A percentile compares a stretch with the other conserved stretches of the same genome.
These are phyloP conservation scores for Limnephilus rhombicus DNA, from an alignment of 2,888 invertebrate genomes.

Conservation along the genomic window DNA sequence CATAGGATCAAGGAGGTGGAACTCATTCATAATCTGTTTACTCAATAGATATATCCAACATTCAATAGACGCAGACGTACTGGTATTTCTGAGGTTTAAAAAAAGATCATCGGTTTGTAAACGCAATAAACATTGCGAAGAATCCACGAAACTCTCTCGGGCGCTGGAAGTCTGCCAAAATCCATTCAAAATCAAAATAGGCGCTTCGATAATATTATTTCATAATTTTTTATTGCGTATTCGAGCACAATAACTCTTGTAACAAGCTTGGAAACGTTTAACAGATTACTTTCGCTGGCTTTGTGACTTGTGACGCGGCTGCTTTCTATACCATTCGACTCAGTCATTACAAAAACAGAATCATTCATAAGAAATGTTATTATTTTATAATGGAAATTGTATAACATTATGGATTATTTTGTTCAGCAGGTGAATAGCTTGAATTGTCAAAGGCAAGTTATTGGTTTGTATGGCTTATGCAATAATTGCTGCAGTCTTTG, in stretches of 20 bases:
- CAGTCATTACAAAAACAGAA: not conserved
- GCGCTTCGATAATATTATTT: conserved; percentile 1
- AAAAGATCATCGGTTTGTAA: conserved; percentile 5
- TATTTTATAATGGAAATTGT: not conserved
- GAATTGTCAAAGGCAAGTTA: not conserved
- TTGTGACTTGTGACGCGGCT: not conserved
- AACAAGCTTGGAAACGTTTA: conserved; percentile 27
- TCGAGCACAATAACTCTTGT: conserved; percentile 10
- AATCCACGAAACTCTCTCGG: not conserved
- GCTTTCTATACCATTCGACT: not conserved
- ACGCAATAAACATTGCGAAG: conserved; percentile 9
- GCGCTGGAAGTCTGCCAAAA: conserved; percentile 21
- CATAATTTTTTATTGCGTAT: conserved; percentile 15
- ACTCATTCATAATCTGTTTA: conserved; percentile 27
- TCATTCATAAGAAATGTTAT: not conserved
- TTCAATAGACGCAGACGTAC: conserved; percentile 7
- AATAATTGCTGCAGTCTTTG: not conserved
- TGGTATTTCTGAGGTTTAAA: not conserved
- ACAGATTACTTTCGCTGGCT: not conserved
- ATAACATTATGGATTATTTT: not conserved
- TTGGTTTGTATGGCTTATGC: not conserved
- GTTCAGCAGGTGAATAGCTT: not conserved
- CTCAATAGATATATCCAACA: conserved; percentile 12
- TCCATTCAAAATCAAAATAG: not conserved
- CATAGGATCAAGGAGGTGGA: not conserved